Conservation (phyloP, 53 echinoderm and acorn worm species). For the Temnopleurus reevesii region DNA sequence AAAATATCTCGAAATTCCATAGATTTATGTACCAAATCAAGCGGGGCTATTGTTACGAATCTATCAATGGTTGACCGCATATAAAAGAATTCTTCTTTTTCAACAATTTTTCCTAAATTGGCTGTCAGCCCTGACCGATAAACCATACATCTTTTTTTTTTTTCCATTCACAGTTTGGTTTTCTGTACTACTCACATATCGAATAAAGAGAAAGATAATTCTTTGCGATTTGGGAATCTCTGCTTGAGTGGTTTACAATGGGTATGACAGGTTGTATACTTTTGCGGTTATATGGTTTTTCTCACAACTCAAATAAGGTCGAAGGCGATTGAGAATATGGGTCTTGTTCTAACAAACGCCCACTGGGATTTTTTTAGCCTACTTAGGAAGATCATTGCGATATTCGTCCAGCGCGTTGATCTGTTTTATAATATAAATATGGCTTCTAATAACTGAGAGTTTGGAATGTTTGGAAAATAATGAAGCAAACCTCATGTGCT, state of each 20-base stretch:
- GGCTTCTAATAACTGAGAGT: background rate
- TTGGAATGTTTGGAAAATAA: background rate
- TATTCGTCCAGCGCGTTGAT: too few species aligned
- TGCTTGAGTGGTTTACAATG: constrained; percentile 5
- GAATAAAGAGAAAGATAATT: background rate
- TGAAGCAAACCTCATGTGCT: background rate
- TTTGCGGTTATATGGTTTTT: constrained; percentile 1
- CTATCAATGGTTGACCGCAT: background rate
- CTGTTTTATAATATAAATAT: background rate
- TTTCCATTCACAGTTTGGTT: background rate
- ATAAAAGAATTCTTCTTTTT: background rate
- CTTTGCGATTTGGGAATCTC: background rate
- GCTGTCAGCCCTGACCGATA: constrained; percentile 9
- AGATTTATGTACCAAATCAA: background rate
- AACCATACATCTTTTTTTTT: background rate
- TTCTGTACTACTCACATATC: background rate
- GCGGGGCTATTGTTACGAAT: background rate
- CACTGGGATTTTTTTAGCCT: background rate
- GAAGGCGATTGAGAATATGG: background rate
- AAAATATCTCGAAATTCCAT: too few species aligned
- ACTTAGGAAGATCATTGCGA: too few species aligned
- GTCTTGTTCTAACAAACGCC: constrained; percentile 13
- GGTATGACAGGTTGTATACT: constrained; percentile 12
- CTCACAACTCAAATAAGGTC: background rate
- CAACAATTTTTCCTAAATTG: background rate